phyloP scores from a whole-genome alignment of 2,888 invertebrate species.

The Buathra laborator region DNA sequence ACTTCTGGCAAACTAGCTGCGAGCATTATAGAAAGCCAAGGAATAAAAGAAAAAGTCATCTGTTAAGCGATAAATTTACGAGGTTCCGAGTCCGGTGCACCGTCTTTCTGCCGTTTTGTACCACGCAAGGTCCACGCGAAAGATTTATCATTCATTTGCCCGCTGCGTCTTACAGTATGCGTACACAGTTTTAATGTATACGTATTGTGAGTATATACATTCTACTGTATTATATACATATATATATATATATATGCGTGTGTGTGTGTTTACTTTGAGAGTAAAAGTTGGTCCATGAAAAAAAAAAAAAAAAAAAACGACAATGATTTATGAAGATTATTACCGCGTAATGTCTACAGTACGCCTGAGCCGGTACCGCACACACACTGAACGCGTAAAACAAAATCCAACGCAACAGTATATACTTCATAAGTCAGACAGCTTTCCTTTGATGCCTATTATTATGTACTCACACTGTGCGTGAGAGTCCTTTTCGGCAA shows the following conservation, averaged over 20 bases:
- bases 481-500: background rate
- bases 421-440: conserved; percentile 6
- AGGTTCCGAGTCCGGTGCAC: conserved; percentile 38
- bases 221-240: background rate
- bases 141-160: conserved; percentile 64
- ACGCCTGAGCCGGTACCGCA: background rate
- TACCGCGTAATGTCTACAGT: conserved; percentile 26
- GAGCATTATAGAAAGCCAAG: conserved; percentile 8
- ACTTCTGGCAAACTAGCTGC: conserved; percentile 24
- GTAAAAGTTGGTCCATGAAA: conserved; percentile 22
- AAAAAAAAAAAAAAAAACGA: conserved; percentile 24
- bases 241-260: background rate
- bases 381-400: background rate
- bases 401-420: background rate
- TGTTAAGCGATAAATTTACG: conserved; percentile 64
- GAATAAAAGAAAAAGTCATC: conserved; percentile 47
- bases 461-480: background rate
- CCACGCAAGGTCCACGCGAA: conserved; percentile 31
- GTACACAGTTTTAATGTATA: background rate
- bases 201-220: background rate
- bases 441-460: background rate
- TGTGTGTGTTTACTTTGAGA: background rate
- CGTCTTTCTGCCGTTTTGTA: conserved; percentile 59
- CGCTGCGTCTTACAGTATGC: background rate
- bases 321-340: conserved; percentile 57